Evolutionary conservation across 2,888 invertebrate genomes (phyloP), one percentile per base, ranked within the genome.

Genomic region (Gari tellinella): DNA sequence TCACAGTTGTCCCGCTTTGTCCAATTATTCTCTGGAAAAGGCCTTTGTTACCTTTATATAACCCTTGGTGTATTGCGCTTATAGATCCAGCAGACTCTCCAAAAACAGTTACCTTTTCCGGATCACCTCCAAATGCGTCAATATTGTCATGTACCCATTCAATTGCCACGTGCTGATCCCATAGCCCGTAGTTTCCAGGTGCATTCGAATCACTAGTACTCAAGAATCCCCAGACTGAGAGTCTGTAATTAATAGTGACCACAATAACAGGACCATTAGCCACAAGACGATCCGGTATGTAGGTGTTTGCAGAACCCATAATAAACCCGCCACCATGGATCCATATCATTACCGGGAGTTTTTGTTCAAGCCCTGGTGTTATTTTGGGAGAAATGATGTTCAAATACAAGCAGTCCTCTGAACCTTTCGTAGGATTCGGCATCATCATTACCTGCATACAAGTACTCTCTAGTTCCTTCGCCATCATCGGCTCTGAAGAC

Each of bases 91-190:
- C 86, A 26, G 88, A 87, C 45, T 88, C 82, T 10, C 90, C 90
- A 65, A 88, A 86, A 12, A 83, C 43, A 0, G 88, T 89, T 1
- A 90, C 80, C 10, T 75, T 68, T 14, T 77, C 45, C 10, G 72
- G 67, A 65, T 88, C 82, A 1, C 89, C 90, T n/a, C 87, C 87
- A 48, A 89, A 89, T 37, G 26, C 43, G 8, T 46, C 65, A 19
- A 97, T 97, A 91, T 99, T 97, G 81, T 97, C 96, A 91, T 96
- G 95, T 38, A 98, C 94, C 98, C 99, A 99, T 66, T 96, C 94
- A 82, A 98, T 95, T 1, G 98, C 98, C 87, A 97, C 90, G 10
- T 96, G 95, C 93, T 99, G 98, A 93, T 99, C 98, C 95, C 97
- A 96, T 19, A 99, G 93, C 0, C 93, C 98, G 94, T 97, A 96